Evolutionary conservation across 2,888 invertebrate species (phyloP).

Genomic region (Euphydryas editha): DNA sequence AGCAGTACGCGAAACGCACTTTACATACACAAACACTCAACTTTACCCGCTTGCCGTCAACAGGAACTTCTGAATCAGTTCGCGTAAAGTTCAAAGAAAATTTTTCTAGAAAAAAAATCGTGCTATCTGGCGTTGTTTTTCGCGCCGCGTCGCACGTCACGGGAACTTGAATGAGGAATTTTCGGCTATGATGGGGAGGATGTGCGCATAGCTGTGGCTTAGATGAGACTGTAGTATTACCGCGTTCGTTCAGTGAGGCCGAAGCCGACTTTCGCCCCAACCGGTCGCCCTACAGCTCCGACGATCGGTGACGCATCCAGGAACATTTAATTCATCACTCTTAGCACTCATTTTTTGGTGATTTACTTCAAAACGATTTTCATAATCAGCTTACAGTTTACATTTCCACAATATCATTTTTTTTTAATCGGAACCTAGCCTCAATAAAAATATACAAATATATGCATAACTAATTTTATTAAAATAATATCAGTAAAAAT

Average conservation of each 20-base stretch:
- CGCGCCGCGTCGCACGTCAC: constrained; percentile 74
- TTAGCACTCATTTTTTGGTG: constrained; percentile 45
- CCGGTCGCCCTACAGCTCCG: constrained; percentile 80
- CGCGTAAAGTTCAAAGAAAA: constrained; percentile 52
- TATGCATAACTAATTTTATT: background rate
- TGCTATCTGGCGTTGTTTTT: constrained; percentile 58
- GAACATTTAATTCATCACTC: constrained; percentile 71
- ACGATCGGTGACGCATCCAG: constrained; percentile 78
- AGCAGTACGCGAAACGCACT: constrained; percentile 73
- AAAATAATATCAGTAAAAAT: no score
- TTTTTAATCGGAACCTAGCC: background rate
- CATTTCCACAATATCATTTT: background rate
- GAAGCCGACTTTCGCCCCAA: constrained; percentile 81
- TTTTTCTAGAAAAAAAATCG: constrained; percentile 52
- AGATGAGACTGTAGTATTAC: constrained; percentile 80
- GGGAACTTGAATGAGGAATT: constrained; percentile 66
- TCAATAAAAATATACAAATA: background rate
- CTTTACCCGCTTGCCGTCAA: constrained; percentile 80
- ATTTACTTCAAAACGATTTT: constrained; percentile 23
- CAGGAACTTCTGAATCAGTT: constrained; percentile 59
- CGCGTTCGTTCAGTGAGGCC: constrained; percentile 75
- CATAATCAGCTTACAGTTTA: constrained; percentile 13
- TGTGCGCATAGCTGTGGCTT: constrained; percentile 82
- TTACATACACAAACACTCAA: constrained; percentile 75
- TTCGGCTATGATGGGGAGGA: constrained; percentile 81